These are phyloP conservation scores for Xanthia icteritia DNA, from an alignment of 2,888 invertebrate genomes.

Conservation along the genomic window DNA sequence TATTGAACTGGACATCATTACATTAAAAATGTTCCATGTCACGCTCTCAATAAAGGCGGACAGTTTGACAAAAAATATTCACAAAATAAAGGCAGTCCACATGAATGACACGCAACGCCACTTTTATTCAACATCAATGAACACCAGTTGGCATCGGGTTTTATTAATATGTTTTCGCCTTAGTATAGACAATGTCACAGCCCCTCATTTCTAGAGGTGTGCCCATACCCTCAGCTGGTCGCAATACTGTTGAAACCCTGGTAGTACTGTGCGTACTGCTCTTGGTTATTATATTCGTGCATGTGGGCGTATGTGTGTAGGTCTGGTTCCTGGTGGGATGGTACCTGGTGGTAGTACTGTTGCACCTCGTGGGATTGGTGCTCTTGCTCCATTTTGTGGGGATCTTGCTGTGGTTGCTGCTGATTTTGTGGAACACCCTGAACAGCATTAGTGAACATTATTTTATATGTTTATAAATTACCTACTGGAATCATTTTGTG, in stretches of 20 bases:
- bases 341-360: slow-evolving; percentile 78
- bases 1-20: slow-evolving; percentile 29
- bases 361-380: slow-evolving; percentile 64
- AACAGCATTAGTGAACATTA: slow-evolving; percentile 18
- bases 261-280: slow-evolving; percentile 75
- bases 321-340: slow-evolving; percentile 43
- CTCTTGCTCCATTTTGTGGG: slow-evolving; percentile 69
- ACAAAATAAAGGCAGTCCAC: slow-evolving; percentile 29
- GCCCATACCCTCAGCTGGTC: slow-evolving; percentile 78
- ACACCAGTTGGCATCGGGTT: not conserved
- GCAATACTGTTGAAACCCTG: slow-evolving; percentile 76
- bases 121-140: not conserved
- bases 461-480: not conserved
- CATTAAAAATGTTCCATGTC: slow-evolving; percentile 12
- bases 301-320: slow-evolving; percentile 45
- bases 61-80: slow-evolving; percentile 30
- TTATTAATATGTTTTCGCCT: not conserved
- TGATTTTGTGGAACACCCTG: slow-evolving; percentile 55
- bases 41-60: slow-evolving; percentile 56
- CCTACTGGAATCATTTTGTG: not conserved
- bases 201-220: slow-evolving; percentile 54
- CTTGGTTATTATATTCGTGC: slow-evolving; percentile 59
- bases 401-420: slow-evolving; percentile 68
- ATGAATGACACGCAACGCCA: slow-evolving; percentile 10
- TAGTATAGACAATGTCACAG: slow-evolving; percentile 36